phyloP scores from a whole-genome alignment of 2,888 invertebrate species.

The Liodrosophila aerea region DNA sequence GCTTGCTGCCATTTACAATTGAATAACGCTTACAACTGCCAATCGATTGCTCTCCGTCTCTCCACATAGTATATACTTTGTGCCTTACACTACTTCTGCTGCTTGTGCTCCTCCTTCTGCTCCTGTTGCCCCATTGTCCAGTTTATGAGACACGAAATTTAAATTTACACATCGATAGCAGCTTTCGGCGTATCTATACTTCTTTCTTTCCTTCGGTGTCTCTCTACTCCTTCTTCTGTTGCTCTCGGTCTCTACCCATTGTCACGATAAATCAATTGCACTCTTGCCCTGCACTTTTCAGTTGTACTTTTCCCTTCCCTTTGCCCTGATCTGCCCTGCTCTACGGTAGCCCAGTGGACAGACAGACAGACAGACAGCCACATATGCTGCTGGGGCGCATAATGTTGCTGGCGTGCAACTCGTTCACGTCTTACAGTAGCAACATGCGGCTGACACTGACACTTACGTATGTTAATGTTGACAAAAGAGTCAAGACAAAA shows the following conservation, averaged over 20 bases:
- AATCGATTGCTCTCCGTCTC: constrained; percentile 17
- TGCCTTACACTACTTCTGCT: neutral
- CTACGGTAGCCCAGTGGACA: constrained; percentile 25
- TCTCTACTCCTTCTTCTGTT: too few relatives aligned
- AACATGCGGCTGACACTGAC: constrained; percentile 77
- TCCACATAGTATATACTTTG: neutral
- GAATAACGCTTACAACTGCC: constrained; percentile 20
- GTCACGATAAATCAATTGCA: constrained; percentile 80
- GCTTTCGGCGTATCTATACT: neutral
- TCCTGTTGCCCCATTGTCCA: constrained; percentile 51
- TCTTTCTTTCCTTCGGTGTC: too few relatives aligned
- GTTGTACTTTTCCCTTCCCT: constrained; percentile 19
- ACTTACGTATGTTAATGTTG: constrained; percentile 81
- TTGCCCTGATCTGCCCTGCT: too few relatives aligned
- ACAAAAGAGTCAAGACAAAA: constrained; percentile 67
- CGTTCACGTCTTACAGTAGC: constrained; percentile 60
- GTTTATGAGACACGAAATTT: constrained; percentile 71
- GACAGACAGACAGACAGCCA: constrained; percentile 17
- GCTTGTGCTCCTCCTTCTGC: neutral
- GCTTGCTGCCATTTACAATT: constrained; percentile 47
- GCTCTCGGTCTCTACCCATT: constrained; percentile 53
- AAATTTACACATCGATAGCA: constrained; percentile 69
- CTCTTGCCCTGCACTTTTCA: constrained; percentile 57
- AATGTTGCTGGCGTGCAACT: constrained; percentile 23
- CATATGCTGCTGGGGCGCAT: constrained; percentile 19